Conservation (phyloP, 2,113 vertebrate genomes). For the Crypturellus undulatus region DNA sequence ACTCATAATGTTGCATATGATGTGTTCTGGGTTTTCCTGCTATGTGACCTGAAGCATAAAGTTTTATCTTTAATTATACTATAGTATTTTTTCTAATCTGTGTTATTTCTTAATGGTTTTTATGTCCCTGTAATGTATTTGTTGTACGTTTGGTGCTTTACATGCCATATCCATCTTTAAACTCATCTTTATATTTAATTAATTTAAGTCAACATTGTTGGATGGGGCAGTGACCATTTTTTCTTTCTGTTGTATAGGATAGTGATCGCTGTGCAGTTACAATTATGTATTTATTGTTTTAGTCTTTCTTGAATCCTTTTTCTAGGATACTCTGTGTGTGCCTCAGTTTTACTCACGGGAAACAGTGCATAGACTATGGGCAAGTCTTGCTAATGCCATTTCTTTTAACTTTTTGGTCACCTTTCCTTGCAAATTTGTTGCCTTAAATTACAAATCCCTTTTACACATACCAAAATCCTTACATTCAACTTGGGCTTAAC, state of each 20-base stretch:
- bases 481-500: not conserved
- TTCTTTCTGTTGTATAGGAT: accelerated
- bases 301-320: not conserved
- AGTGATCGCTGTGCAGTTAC: not conserved
- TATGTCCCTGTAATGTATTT: not conserved
- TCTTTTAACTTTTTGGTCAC: not conserved
- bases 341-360: not conserved
- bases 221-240: not conserved
- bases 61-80: too few relatives aligned
- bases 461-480: not conserved
- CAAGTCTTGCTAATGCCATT: not conserved
- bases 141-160: accelerated
- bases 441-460: constrained; percentile 8
- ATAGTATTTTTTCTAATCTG: not conserved
- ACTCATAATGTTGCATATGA: not conserved
- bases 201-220: not conserved
- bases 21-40: not conserved
- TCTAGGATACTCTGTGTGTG: not conserved
- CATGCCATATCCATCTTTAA: not conserved
- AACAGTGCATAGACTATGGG: not conserved
- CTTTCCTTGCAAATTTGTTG: not conserved
- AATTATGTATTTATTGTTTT: not conserved
- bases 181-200: not conserved
- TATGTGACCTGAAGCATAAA: not conserved
- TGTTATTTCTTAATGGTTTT: not conserved